Evolutionary conservation across 2,797 vertebrate species (phyloP).

Genomic region (Potorous gilbertii): DNA sequence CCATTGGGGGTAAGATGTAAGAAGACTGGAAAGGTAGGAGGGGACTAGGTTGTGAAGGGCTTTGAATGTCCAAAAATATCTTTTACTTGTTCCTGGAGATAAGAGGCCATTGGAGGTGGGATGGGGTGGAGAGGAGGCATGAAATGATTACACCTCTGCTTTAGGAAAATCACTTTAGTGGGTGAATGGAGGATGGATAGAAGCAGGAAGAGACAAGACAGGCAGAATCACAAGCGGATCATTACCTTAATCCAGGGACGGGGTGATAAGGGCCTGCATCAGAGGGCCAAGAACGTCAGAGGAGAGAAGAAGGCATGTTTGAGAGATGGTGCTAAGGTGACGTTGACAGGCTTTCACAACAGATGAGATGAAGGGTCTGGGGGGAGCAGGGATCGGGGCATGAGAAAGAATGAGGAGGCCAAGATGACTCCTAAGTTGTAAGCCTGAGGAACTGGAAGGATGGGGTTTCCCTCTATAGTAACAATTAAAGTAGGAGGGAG

Average conservation of each 20-base stretch:
- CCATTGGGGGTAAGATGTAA: not conserved
- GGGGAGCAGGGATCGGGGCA: no score
- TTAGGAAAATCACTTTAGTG: not conserved
- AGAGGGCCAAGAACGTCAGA: not conserved
- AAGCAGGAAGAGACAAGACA: not conserved
- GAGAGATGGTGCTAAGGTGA: not conserved
- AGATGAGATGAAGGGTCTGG: not conserved
- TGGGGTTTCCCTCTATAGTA: not conserved
- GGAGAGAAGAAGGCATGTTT: not conserved
- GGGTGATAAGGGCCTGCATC: not conserved
- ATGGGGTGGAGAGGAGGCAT: not conserved
- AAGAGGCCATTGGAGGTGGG: not conserved
- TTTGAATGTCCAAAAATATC: not conserved
- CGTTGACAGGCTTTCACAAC: not conserved
- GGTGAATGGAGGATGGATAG: not conserved
- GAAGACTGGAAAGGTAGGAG: not conserved
- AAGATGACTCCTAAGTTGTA: not conserved
- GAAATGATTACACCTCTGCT: not conserved
- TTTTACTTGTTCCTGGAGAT: not conserved
- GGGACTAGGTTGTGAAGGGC: not conserved
- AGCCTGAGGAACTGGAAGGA: not conserved
- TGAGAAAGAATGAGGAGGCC: not conserved
- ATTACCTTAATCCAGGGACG: not conserved
- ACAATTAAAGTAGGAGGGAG: not conserved
- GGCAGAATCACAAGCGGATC: not conserved